These are phyloP conservation scores for Atopsyche davidsoni DNA, from an alignment of 1,140 invertebrate species.

Conservation along the genomic window DNA sequence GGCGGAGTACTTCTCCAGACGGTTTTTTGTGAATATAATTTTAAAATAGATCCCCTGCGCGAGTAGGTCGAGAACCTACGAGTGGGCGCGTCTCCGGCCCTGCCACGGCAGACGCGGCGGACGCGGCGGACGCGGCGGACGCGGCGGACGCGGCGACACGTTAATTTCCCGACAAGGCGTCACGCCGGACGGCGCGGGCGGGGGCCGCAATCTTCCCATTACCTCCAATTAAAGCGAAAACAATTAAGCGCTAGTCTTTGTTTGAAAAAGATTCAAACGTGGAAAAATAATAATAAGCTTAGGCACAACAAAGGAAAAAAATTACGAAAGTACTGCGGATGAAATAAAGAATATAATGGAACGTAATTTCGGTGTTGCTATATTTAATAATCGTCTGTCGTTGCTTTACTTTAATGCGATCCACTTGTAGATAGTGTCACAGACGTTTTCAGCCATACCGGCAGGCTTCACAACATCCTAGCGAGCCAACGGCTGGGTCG, in stretches of 20 bases:
- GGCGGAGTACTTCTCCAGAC: constrained; percentile 27
- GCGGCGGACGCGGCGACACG: too few relatives aligned
- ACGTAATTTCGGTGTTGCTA: constrained; percentile 14
- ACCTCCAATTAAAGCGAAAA: constrained; percentile 30
- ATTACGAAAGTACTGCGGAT: constrained; percentile 26
- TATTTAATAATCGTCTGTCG: constrained; percentile 20
- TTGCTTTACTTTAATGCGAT: constrained; percentile 14
- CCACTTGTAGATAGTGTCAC: constrained; percentile 18
- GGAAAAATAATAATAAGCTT: constrained; percentile 20
- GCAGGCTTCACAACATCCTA: too few relatives aligned
- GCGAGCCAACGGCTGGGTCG: too few relatives aligned
- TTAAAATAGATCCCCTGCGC: constrained; percentile 28
- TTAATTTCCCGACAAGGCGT: constrained; percentile 23
- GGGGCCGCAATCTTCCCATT: constrained; percentile 29
- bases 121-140: too few relatives aligned
- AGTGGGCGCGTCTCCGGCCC: too few relatives aligned
- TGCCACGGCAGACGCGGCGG: too few relatives aligned
- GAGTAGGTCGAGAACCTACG: constrained; percentile 30
- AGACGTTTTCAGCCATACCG: constrained; percentile 17
- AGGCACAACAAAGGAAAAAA: constrained; percentile 25
- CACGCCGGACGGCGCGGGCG: constrained; percentile 4
- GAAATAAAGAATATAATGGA: constrained; percentile 11
- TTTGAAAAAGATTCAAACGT: constrained; percentile 21
- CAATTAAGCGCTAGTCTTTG: constrained; percentile 29
- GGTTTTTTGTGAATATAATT: constrained; percentile 24